Conservation (phyloP, 2,113 vertebrate genomes). For the Hypocryptadius cinnamomeus region DNA sequence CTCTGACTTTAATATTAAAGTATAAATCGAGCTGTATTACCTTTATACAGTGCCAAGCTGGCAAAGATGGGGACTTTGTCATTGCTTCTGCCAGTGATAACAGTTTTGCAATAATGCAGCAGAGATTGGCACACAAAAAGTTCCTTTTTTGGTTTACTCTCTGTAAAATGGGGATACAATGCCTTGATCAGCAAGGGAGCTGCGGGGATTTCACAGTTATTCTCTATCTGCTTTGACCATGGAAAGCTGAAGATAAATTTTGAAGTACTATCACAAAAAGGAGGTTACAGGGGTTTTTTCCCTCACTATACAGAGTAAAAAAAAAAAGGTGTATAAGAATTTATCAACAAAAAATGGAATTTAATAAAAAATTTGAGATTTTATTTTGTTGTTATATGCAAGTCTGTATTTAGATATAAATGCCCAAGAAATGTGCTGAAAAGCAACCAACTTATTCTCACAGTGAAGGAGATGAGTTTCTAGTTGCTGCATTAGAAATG, state of each 20-base stretch:
- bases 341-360: background rate
- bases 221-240: background rate
- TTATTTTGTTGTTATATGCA: background rate
- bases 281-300: background rate
- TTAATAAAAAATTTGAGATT: background rate
- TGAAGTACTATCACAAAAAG: background rate
- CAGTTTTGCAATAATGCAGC: background rate
- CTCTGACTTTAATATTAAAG: background rate
- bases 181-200: background rate
- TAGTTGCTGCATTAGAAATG: background rate
- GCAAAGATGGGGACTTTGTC: background rate
- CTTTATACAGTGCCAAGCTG: background rate
- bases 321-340: background rate
- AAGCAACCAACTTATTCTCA: background rate
- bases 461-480: background rate
- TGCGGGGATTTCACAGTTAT: background rate
- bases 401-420: background rate
- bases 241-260: background rate
- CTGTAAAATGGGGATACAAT: background rate
- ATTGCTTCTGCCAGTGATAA: background rate
- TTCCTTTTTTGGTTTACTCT: background rate
- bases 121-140: background rate
- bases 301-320: background rate
- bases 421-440: background rate
- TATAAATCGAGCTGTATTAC: background rate